Evolutionary conservation across 2,797 vertebrate species (phyloP), one percentile per base, ranked within the genome.

Genomic region (Arctocebus calabarensis): DNA sequence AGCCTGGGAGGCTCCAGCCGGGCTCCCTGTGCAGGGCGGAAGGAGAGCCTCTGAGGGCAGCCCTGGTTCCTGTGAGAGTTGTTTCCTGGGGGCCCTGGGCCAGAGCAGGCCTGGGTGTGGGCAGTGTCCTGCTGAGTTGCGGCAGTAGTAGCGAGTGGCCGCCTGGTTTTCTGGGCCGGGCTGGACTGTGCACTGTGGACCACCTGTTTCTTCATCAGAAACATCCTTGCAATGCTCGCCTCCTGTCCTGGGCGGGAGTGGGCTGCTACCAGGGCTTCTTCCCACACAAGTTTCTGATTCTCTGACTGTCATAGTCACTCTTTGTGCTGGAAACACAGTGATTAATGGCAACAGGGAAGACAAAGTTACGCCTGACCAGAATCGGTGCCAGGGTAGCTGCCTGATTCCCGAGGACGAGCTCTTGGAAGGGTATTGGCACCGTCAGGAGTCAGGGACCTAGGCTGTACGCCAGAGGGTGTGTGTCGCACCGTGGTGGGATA

Each of bases 241-340:
- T 96, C 82, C 27, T 66, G 55, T 94, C 81, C 1, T 17, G 92
- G 71, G 73, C 92, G 84, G 94, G 93, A 94, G 12, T 27, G 29
- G 43, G 91, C 91, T 91, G 85, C 91, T 88, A 84, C 57, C 43
- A 92, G 19, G 4, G 92, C 92, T 95, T 85, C 52, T 0, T 0
- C 32, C 96, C 96, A 32, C 66, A 40, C 73, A 83, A 29, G 85
- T 81, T 95, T 94, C 71, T 40, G 78, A 89, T 90, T 71, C 90
- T 90, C 85, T 83, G 84, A 95, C 81, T 86, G 59, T 92, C 92
- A 79, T 7, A 52, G 87, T 81, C 34, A 29, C 61, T 17, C 82
- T 85, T 75, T 93, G 88, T 96, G 96, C 88, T 94, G 82, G 96
- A 95, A 66, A 90, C 57, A 74, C 82, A 43, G 64, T 8, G 87